These are phyloP conservation scores for Silurus glanis DNA, from an alignment of 2,113 vertebrate genomes.

Conservation along the genomic window DNA sequence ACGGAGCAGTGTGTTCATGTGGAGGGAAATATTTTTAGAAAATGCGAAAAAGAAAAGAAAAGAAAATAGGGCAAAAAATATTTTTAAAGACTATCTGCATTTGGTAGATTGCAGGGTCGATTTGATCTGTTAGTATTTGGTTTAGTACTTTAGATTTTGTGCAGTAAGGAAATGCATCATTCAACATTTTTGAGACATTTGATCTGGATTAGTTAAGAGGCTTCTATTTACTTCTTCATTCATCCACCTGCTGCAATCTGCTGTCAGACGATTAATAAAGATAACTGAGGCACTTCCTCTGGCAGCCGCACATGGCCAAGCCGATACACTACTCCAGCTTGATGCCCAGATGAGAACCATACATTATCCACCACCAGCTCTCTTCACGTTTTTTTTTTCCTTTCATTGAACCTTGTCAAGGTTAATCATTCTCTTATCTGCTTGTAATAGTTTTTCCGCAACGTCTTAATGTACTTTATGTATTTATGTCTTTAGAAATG, in stretches of 20 bases:
- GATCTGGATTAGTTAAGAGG: not conserved
- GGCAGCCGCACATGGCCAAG: not conserved
- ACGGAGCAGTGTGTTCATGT: not conserved
- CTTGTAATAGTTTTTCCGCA: not conserved
- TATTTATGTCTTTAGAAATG: not conserved
- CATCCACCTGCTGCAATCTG: conserved; percentile 13
- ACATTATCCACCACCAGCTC: not conserved
- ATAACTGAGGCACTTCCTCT: conserved; percentile 4
- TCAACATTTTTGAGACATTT: not conserved
- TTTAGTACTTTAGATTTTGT: not conserved
- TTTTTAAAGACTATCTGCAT: not conserved
- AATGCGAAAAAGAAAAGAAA: not conserved
- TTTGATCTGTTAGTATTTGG: not conserved
- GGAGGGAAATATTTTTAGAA: not conserved
- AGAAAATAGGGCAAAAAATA: not conserved
- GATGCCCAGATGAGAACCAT: not conserved
- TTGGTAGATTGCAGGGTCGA: not conserved
- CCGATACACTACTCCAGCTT: conserved; percentile 1
- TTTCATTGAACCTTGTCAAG: not conserved
- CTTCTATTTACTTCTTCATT: not conserved
- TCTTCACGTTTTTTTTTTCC: not conserved
- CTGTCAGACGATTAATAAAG: conserved; percentile 18
- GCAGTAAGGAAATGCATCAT: not conserved
- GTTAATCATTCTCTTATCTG: conserved; percentile 3
- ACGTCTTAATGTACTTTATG: not conserved